Conservation (phyloP, 2,797 vertebrate species). For the Eidolon dupreanum region DNA sequence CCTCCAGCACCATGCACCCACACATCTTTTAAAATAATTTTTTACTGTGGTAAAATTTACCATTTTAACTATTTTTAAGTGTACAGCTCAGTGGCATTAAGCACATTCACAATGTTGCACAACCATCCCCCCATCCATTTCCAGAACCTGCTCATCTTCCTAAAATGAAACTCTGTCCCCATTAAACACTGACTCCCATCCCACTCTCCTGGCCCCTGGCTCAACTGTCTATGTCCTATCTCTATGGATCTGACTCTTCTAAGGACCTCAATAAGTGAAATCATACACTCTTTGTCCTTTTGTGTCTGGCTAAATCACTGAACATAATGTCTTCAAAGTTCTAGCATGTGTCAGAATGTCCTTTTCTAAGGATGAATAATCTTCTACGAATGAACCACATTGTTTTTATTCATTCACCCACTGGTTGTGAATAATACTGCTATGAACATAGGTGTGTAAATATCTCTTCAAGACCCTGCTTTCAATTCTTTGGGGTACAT, state of each 20-base stretch:
- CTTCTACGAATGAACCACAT: not conserved
- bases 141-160: too few species aligned
- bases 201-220: not conserved
- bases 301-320: not conserved
- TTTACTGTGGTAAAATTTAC: not conserved
- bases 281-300: not conserved
- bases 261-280: not conserved
- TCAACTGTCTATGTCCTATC: not conserved
- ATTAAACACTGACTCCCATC: too few species aligned
- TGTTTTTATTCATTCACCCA: not conserved
- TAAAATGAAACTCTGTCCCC: too few species aligned
- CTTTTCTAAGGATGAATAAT: not conserved
- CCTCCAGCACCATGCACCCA: not conserved
- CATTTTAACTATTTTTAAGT: not conserved
- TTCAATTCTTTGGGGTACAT: too few species aligned
- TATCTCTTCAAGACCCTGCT: too few species aligned
- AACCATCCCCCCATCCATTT: too few species aligned
- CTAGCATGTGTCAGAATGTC: not conserved
- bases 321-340: not conserved
- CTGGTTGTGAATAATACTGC: not conserved
- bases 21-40: not conserved
- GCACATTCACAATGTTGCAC: too few species aligned
- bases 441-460: not conserved
- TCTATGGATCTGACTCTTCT: too few species aligned
- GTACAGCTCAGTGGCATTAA: too few species aligned